phyloP scores from a whole-genome alignment of 1,140 invertebrate species.

The Drosophila nigromelanica region DNA sequence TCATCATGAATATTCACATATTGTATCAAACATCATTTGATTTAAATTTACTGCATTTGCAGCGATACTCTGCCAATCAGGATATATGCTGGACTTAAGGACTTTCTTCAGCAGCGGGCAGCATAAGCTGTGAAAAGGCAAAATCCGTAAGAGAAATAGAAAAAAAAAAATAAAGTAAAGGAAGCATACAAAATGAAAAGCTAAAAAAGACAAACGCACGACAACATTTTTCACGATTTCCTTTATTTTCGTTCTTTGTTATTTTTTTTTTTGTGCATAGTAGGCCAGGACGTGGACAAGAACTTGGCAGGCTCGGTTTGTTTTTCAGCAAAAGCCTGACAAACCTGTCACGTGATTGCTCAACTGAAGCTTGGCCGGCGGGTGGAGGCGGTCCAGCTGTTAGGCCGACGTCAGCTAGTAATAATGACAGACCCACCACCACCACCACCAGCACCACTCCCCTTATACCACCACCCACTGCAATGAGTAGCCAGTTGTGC shows the following conservation, averaged over 20 bases:
- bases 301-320: conserved; percentile 66
- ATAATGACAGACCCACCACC: conserved; percentile 48
- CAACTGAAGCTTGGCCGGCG: conserved; percentile 50
- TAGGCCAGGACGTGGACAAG: conserved; percentile 19
- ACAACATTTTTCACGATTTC: conserved; percentile 55
- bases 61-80: too few relatives aligned
- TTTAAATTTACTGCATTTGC: too few relatives aligned
- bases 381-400: conserved; percentile 32
- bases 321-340: conserved; percentile 70
- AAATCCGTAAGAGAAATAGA: conserved; percentile 18
- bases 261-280: conserved; percentile 6
- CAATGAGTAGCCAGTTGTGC: conserved; percentile 27
- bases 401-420: conserved; percentile 57
- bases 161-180: background rate
- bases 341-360: conserved; percentile 79
- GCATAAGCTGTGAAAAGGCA: conserved; percentile 34
- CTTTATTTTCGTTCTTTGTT: conserved; percentile 6
- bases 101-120: conserved; percentile 1
- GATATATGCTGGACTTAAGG: too few relatives aligned
- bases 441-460: background rate
- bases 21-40: background rate
- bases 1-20: background rate
- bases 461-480: too few relatives aligned
- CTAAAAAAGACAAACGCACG: conserved; percentile 23
- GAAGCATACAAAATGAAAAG: conserved; percentile 38